Conservation (phyloP, 2,888 invertebrate species). For the Epirrhoe alternata region DNA sequence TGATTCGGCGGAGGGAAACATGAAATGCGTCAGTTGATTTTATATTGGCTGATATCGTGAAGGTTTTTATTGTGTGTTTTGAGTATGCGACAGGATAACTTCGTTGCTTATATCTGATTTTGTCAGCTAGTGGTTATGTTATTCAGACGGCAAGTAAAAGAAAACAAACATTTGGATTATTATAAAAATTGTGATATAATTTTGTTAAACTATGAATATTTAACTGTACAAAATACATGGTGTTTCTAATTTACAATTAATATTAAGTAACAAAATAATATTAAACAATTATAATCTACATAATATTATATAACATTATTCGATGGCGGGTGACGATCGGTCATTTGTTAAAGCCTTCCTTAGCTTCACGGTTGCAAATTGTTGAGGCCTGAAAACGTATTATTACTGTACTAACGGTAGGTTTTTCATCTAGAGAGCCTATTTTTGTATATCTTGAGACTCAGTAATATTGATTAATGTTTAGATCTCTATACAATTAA, state of each 20-base stretch:
- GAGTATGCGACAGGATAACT: conserved; percentile 18
- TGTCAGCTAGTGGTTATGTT: conserved; percentile 2
- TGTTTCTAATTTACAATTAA: conserved; percentile 82
- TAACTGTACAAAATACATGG: conserved; percentile 85
- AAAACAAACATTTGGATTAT: conserved; percentile 67
- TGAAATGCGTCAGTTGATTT: conserved; percentile 30
- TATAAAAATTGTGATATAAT: conserved; percentile 85
- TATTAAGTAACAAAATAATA: conserved; percentile 80
- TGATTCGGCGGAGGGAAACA: conserved; percentile 38
- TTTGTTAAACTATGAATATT: conserved; percentile 85
- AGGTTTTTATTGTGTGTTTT: conserved; percentile 24
- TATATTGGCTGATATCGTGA: conserved; percentile 29
- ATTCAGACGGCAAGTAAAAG: conserved; percentile 39
- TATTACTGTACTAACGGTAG: conserved; percentile 20
- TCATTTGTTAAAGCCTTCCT: conserved; percentile 95
- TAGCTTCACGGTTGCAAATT: conserved; percentile 95
- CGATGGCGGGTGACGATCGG: conserved; percentile 91
- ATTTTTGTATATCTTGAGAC: background rate
- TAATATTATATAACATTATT: conserved; percentile 70
- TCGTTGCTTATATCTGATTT: conserved; percentile 17
- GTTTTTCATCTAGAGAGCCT: background rate
- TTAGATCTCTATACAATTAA: background rate
- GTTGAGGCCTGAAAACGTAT: conserved; percentile 89
- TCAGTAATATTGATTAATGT: background rate
- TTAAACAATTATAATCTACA: conserved; percentile 54